Percentiles rank a stretch among this genome's conserved stretches.
phyloP scores from a whole-genome alignment of 2,888 invertebrate genomes.

The Drosophila mulleri region DNA sequence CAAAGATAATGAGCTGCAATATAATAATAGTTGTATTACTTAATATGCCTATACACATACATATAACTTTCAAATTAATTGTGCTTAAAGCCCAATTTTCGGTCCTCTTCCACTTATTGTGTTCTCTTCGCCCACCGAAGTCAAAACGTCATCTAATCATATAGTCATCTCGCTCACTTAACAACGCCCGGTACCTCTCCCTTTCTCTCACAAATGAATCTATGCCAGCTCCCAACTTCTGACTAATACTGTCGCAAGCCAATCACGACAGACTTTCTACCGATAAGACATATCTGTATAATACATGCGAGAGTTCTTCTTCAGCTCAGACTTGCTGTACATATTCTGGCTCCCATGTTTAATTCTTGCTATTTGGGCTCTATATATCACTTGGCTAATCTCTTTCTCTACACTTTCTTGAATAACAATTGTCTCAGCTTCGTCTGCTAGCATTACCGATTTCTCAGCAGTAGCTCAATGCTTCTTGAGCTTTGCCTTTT shows the following conservation, averaged over 20 bases:
- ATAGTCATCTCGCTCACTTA: neutral
- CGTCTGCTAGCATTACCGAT: neutral
- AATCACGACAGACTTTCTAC: neutral
- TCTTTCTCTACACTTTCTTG: neutral
- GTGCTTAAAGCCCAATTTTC: too few species aligned
- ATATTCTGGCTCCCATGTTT: neutral
- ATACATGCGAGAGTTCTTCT: neutral
- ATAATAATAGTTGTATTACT: neutral
- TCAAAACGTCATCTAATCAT: neutral
- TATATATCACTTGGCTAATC: neutral
- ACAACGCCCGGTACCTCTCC: neutral
- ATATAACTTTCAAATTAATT: neutral
- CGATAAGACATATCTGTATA: neutral
- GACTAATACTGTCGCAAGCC: neutral
- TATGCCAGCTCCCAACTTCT: neutral
- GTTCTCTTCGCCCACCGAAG: too few species aligned
- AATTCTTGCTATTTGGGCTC: neutral
- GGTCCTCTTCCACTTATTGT: neutral
- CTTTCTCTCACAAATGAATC: neutral
- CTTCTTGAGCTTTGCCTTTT: neutral
- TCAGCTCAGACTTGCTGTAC: neutral
- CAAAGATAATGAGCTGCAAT: conserved; percentile 53
- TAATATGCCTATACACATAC: neutral
- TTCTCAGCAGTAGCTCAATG: neutral
- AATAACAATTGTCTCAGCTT: neutral